Conservation (phyloP, 35 echinoderm and acorn worm species). For the Amphiura filiformis region DNA sequence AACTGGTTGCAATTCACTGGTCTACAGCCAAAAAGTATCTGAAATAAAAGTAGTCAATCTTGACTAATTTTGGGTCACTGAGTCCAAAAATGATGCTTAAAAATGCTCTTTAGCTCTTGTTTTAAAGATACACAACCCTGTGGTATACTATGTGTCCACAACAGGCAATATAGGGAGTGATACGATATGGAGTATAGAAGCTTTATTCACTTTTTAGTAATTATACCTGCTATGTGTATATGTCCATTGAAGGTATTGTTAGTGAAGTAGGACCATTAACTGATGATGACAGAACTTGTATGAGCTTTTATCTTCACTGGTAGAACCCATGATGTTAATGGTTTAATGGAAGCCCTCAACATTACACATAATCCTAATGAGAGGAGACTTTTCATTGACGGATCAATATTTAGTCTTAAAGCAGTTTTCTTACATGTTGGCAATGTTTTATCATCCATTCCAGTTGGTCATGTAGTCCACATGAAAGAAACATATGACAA, state of each 20-base stretch:
- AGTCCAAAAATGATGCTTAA: too few relatives aligned
- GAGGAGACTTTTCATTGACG: not conserved
- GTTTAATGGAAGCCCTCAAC: not conserved
- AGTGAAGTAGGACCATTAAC: not conserved
- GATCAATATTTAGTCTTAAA: not conserved
- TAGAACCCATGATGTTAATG: not conserved
- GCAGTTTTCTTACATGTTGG: not conserved
- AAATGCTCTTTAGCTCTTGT: too few relatives aligned
- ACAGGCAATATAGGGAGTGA: not conserved
- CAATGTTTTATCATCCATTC: too few relatives aligned
- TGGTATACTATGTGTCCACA: not conserved
- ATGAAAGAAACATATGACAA: not conserved
- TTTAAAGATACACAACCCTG: not conserved
- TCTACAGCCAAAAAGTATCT: too few relatives aligned
- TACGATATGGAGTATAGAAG: not conserved
- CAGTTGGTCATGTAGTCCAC: too few relatives aligned
- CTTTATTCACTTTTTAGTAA: not conserved
- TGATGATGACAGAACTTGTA: not conserved
- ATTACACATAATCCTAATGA: not conserved
- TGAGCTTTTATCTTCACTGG: not conserved
- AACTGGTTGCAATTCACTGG: too few relatives aligned
- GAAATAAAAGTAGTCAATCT: too few relatives aligned
- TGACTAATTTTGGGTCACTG: too few relatives aligned
- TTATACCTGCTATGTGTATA: not conserved
- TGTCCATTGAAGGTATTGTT: not conserved